phyloP scores from a whole-genome alignment of 92 coral and sea anemone genomes.

The Chrysogorgia sp. region DNA sequence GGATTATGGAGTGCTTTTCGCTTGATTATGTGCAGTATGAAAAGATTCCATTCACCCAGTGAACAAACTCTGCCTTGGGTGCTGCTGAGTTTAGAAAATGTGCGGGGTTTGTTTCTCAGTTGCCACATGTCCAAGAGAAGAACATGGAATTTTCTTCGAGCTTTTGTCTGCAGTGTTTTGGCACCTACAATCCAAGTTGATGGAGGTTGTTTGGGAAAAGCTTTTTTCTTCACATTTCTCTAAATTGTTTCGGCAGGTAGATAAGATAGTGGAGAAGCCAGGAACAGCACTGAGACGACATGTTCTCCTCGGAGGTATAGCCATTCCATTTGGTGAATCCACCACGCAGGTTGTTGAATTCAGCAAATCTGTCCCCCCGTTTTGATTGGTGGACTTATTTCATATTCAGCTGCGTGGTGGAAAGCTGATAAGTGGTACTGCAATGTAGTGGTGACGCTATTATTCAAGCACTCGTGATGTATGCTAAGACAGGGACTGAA shows the following conservation, averaged over 20 bases:
- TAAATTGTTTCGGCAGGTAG: slow-evolving; percentile 2
- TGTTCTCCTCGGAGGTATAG: not conserved
- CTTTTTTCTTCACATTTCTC: not conserved
- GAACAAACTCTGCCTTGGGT: slow-evolving; percentile 11
- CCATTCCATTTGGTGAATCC: not conserved
- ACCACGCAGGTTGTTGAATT: slow-evolving; percentile 12
- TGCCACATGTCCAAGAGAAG: slow-evolving; percentile 23
- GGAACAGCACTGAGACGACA: slow-evolving; percentile 15
- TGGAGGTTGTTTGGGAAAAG: slow-evolving; percentile 17
- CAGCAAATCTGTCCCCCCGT: not conserved
- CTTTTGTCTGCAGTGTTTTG: slow-evolving; percentile 14
- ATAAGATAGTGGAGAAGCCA: slow-evolving; percentile 2
- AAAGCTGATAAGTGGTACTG: slow-evolving; percentile 2
- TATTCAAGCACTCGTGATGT: not conserved
- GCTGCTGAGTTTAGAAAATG: slow-evolving; percentile 10
- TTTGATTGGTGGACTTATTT: slow-evolving; percentile 10
- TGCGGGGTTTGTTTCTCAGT: slow-evolving; percentile 8
- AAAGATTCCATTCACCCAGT: slow-evolving; percentile 11
- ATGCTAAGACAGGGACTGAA: too few relatives aligned
- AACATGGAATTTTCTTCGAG: slow-evolving; percentile 31
- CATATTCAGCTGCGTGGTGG: slow-evolving; percentile 3
- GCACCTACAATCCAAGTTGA: slow-evolving; percentile 3
- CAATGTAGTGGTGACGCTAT: slow-evolving; percentile 21
- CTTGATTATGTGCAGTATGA: slow-evolving; percentile 5
- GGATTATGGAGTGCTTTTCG: slow-evolving; percentile 12